phyloP scores from a whole-genome alignment of 2,888 invertebrate genomes.

The Allacma fusca region DNA sequence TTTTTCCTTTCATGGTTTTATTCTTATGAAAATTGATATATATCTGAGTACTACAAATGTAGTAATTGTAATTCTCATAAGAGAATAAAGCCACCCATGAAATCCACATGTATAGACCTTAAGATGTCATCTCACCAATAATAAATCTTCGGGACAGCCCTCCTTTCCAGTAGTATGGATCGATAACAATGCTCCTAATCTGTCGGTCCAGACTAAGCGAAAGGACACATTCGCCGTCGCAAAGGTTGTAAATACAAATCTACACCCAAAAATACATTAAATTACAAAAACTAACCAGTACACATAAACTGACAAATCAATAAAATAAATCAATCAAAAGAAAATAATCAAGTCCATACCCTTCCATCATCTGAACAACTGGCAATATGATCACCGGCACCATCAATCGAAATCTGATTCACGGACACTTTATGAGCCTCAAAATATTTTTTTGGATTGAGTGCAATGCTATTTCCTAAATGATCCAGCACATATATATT shows the following conservation, averaged over 20 bases:
- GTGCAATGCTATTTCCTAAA: constrained; percentile 69
- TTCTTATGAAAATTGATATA: too few relatives aligned
- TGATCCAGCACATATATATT: constrained; percentile 86
- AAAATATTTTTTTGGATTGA: constrained; percentile 54
- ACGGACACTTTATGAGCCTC: constrained; percentile 77
- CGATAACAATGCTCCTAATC: constrained; percentile 85
- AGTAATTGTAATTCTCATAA: too few relatives aligned
- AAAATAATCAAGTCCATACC: constrained; percentile 64
- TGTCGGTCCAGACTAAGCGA: constrained; percentile 79
- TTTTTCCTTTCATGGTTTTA: too few relatives aligned
- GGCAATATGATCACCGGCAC: constrained; percentile 91
- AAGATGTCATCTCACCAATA: constrained; percentile 71
- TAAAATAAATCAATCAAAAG: constrained; percentile 4
- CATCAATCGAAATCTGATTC: constrained; percentile 93
- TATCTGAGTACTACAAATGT: too few relatives aligned
- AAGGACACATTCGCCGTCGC: constrained; percentile 82
- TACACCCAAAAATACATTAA: constrained; percentile 22
- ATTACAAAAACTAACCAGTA: background rate
- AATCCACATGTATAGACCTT: too few relatives aligned
- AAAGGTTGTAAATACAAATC: constrained; percentile 86
- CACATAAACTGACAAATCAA: background rate
- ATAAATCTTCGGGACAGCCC: constrained; percentile 83
- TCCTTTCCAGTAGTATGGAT: constrained; percentile 80
- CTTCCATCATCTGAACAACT: constrained; percentile 92
- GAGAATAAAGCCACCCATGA: too few relatives aligned